Conservation (phyloP, 53 echinoderm and acorn worm species). For the Actinopyga echinites region DNA sequence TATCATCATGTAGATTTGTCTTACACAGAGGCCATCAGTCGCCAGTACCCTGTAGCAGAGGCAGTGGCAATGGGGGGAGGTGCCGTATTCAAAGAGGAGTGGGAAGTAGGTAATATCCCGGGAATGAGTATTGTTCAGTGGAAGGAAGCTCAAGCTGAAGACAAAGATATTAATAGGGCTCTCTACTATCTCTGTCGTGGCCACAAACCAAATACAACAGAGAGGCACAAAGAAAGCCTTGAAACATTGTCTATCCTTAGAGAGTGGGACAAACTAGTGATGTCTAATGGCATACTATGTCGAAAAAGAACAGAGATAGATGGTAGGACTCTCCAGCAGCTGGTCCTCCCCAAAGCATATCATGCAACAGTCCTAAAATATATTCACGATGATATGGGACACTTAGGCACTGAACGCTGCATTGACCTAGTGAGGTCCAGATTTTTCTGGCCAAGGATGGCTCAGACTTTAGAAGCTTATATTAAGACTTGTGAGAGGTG, state of each 20-base stretch:
- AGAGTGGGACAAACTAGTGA: slow-evolving; percentile 39
- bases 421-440: slow-evolving; percentile 28
- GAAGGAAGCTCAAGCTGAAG: background rate
- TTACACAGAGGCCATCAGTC: background rate
- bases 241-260: slow-evolving; percentile 4
- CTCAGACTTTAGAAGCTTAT: slow-evolving; percentile 5
- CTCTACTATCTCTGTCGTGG: background rate
- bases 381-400: slow-evolving; percentile 55
- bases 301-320: background rate
- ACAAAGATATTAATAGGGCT: background rate
- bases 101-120: background rate
- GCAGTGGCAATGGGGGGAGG: background rate
- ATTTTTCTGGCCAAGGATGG: slow-evolving; percentile 45
- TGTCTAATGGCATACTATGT: slow-evolving; percentile 20
- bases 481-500: slow-evolving; percentile 30
- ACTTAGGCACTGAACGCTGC: slow-evolving; percentile 39
- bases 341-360: slow-evolving; percentile 34
- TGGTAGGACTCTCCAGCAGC: background rate
- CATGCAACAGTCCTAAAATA: slow-evolving; percentile 15
- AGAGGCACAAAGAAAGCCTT: background rate
- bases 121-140: background rate
- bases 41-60: background rate
- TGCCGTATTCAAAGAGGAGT: background rate
- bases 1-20: background rate
- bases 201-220: background rate